phyloP scores from a whole-genome alignment of 2,888 invertebrate species.

The Spialia ferax region DNA sequence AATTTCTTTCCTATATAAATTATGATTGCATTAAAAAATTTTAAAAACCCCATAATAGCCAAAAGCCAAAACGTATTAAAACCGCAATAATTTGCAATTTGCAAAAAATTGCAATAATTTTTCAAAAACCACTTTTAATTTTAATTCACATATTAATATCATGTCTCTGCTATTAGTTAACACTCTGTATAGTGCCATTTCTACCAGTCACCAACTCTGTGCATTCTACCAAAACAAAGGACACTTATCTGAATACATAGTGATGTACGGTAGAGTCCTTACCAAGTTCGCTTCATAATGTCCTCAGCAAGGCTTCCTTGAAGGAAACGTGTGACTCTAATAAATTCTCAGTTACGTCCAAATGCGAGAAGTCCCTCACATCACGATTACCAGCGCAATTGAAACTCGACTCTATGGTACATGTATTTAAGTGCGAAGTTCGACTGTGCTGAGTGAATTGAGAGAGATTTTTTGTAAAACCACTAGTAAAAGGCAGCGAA shows the following conservation, averaged over 20 bases:
- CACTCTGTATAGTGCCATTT: neutral
- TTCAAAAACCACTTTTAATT: no score
- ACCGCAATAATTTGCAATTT: no score
- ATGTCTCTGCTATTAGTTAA: no score
- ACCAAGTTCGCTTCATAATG: conserved; percentile 39
- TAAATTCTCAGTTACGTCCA: conserved; percentile 34
- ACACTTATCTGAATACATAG: conserved; percentile 41
- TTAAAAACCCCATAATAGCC: no score
- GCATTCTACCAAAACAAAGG: conserved; percentile 36
- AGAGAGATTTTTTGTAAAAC: conserved; percentile 7
- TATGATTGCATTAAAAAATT: no score
- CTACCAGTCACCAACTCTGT: conserved; percentile 11
- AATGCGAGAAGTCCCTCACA: conserved; percentile 20
- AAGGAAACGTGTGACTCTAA: conserved; percentile 33
- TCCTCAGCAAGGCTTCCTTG: conserved; percentile 36
- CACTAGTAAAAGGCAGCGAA: conserved; percentile 19
- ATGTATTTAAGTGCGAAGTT: conserved; percentile 14
- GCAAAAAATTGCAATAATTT: no score
- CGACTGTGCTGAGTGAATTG: conserved; percentile 1
- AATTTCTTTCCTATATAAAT: no score
- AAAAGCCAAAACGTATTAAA: no score
- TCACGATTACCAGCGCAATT: conserved; percentile 16
- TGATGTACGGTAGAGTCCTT: conserved; percentile 43
- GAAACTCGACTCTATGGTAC: conserved; percentile 25
- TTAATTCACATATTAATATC: no score